Evolutionary conservation across 2,888 invertebrate species (phyloP).

Genomic region (Harmothoe impar): DNA sequence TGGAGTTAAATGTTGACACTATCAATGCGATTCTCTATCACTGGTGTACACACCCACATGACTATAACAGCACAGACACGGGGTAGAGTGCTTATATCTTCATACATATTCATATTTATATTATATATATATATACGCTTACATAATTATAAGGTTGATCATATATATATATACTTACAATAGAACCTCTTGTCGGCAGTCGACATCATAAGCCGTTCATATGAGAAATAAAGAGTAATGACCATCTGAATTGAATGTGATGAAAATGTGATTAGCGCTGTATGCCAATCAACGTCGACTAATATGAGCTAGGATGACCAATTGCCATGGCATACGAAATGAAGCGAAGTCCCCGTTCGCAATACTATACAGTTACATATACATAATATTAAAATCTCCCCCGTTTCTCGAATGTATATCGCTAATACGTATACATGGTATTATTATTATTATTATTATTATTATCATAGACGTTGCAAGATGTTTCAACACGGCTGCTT

Average conservation of each 20-base stretch:
- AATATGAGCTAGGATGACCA: slow-evolving; percentile 50
- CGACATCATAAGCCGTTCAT: slow-evolving; percentile 37
- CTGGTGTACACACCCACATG: not conserved
- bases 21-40: slow-evolving; percentile 27
- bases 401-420: not conserved
- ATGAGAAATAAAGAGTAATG: slow-evolving; percentile 52
- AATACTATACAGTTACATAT: not conserved
- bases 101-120: slow-evolving; percentile 41
- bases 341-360: slow-evolving; percentile 22
- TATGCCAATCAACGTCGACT: slow-evolving; percentile 44
- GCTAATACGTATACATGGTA: not conserved
- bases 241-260: slow-evolving; percentile 50
- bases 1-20: slow-evolving; percentile 40
- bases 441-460: too few species aligned
- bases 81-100: not conserved
- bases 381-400: slow-evolving; percentile 7
- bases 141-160: not conserved
- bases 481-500: not conserved
- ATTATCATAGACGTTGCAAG: not conserved
- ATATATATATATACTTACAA: slow-evolving; percentile 45
- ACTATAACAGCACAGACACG: not conserved
- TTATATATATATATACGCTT: slow-evolving; percentile 7
- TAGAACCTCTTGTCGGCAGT: slow-evolving; percentile 38
- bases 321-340: slow-evolving; percentile 45
- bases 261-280: slow-evolving; percentile 32